phyloP scores from a whole-genome alignment of 53 echinoderm and acorn worm genomes.

The Astropecten irregularis region DNA sequence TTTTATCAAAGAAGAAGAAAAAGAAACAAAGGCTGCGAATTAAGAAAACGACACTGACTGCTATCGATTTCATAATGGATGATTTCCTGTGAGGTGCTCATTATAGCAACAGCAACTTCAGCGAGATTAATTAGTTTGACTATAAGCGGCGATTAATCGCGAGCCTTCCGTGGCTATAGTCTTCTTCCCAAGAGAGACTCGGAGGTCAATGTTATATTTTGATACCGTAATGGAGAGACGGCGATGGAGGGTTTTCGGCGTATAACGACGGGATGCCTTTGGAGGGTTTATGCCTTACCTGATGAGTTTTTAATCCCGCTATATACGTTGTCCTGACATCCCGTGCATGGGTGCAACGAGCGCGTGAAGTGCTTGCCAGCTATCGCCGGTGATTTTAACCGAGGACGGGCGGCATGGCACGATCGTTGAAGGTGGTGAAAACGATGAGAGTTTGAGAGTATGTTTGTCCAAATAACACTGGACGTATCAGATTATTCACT shows the following conservation, averaged over 20 bases:
- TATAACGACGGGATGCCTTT: background rate
- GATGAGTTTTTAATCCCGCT: background rate
- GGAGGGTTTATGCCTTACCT: background rate
- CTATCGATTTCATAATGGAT: background rate
- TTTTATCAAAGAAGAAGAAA: background rate
- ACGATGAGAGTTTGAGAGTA: no score
- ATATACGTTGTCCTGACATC: background rate
- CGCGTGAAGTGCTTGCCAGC: background rate
- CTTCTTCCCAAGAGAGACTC: background rate
- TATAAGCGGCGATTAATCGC: background rate
- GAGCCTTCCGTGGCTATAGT: background rate
- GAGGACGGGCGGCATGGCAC: background rate
- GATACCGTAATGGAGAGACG: background rate
- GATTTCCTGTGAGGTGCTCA: no score
- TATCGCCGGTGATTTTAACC: background rate
- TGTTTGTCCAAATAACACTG: no score
- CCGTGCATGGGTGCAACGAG: no score
- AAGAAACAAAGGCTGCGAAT: background rate
- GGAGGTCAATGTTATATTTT: background rate
- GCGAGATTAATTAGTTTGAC: conserved; percentile 19
- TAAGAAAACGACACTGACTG: background rate
- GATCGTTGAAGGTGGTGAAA: no score
- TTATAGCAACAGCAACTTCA: background rate
- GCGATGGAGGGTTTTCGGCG: background rate
- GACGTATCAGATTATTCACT: no score